Base-by-base conservation (phyloP, 2,113 vertebrate genomes). In the Isurus oxyrinchus region DNA sequence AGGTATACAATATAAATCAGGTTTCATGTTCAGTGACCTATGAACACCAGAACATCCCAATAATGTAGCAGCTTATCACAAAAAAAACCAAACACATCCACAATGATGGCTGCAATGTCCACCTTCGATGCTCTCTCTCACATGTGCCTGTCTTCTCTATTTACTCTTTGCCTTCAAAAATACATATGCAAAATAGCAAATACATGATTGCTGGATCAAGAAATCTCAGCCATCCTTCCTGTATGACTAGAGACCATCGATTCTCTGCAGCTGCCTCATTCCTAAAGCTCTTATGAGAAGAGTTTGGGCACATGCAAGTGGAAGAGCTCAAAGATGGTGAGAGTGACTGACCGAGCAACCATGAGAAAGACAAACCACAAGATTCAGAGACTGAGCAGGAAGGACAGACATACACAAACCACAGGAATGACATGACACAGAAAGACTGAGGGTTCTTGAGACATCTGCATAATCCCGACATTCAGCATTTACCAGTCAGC, bases 1-100 rank as follows among this genome's bases (percentile, higher is more conserved):
- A 99, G 98, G 98, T 99, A 98, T 99, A 99, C 98, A 99, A 99
- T 99, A 99, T 99, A 99, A 99, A 99, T 98, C 98, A 97, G 97
- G 98, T 98, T 98, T 98, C 98, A 98, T 98, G 97, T 98, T 99
- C 98, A 98, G 98, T 98, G 98, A 98, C 98, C 98, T 98, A 98
- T 97, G 98, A 98, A 98, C 97, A 98, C 97, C 97, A 98, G 97
- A 98, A 97, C 97, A 97, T 98, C 98, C 98, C 98, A 98, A 98
- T 97, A 98, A 95, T 96, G 97, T 98, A 98, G 98, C 98, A 98
- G 98, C 98, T 97, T 98, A 97, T 98, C 97, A 98, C 97, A 97
- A 97, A 97, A 97, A 96, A 96, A 69, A 96, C 96, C 59, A 97
- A 97, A 94, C 81, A 97, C 97, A 97, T 96, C 96, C 96, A 96